Conservation (phyloP, 2,888 invertebrate genomes). For the Erebia epiphron region DNA sequence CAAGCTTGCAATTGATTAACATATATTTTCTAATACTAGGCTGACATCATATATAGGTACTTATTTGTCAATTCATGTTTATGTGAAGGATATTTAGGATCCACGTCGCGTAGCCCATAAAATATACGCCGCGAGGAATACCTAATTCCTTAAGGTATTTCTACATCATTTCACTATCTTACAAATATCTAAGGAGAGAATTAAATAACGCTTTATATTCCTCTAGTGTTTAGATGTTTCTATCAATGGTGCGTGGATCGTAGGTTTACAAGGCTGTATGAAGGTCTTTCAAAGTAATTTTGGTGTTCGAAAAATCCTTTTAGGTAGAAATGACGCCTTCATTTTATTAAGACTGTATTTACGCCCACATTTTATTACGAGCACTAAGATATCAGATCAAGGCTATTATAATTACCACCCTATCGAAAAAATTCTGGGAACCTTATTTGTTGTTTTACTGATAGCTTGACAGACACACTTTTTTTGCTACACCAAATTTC, state of each 20-base stretch:
- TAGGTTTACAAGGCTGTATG: constrained; percentile 1
- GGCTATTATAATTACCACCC: too few species aligned
- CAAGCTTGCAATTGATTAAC: too few species aligned
- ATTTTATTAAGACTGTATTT: too few species aligned
- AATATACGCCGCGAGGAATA: constrained; percentile 10
- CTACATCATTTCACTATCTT: constrained; percentile 25
- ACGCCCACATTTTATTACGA: too few species aligned
- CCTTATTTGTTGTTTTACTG: too few species aligned
- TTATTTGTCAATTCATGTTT: constrained; percentile 8
- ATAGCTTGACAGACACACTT: too few species aligned
- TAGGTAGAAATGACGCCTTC: too few species aligned
- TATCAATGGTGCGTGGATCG: constrained; percentile 4
- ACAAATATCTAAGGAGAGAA: constrained; percentile 18
- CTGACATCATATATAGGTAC: constrained; percentile 8
- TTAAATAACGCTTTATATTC: constrained; percentile 15
- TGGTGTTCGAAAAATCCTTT: too few species aligned
- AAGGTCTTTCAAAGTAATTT: background rate
- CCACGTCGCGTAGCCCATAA: constrained; percentile 3
- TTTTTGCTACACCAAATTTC: too few species aligned
- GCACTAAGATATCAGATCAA: too few species aligned
- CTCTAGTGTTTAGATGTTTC: constrained; percentile 3
- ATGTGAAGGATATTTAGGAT: background rate
- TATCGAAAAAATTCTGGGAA: too few species aligned
- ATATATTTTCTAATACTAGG: background rate
- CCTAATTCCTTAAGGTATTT: constrained; percentile 15